Evolutionary conservation across 2,797 vertebrate genomes (phyloP).

Genomic region (Gallirallus australis): DNA sequence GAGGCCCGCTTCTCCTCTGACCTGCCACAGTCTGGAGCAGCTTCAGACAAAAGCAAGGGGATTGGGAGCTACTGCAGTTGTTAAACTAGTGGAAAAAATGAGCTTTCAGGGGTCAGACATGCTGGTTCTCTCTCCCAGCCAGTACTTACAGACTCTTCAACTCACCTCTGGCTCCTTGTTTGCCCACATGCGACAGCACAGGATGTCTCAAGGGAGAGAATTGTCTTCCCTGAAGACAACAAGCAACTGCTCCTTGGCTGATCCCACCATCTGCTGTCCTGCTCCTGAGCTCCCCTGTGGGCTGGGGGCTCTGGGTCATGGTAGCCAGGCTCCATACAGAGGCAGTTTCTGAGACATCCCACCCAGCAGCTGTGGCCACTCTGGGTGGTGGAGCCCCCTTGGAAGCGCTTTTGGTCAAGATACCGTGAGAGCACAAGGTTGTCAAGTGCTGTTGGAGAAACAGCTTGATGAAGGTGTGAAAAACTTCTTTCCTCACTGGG

Average conservation of each 20-base stretch:
- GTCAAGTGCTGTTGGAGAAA: neutral
- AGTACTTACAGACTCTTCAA: neutral
- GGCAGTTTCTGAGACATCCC: neutral
- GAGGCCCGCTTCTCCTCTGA: neutral
- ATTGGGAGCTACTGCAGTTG: neutral
- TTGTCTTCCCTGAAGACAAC: neutral
- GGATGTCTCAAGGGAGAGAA: too few species aligned
- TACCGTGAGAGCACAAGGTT: neutral
- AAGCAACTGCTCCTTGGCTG: neutral
- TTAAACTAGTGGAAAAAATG: neutral
- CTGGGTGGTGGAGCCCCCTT: neutral
- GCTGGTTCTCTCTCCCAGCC: neutral
- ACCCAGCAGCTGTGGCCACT: neutral
- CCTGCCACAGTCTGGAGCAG: neutral
- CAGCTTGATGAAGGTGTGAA: neutral
- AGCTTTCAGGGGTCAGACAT: neutral
- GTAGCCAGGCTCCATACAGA: neutral
- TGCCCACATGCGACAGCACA: neutral
- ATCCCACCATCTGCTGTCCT: neutral
- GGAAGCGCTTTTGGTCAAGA: neutral
- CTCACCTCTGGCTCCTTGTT: neutral
- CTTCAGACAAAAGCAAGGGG: neutral
- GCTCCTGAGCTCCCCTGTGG: fast-evolving
- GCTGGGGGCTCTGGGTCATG: neutral
- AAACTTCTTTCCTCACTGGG: neutral